Conservation (phyloP, 2,113 vertebrate genomes). For the Suncus etruscus region DNA sequence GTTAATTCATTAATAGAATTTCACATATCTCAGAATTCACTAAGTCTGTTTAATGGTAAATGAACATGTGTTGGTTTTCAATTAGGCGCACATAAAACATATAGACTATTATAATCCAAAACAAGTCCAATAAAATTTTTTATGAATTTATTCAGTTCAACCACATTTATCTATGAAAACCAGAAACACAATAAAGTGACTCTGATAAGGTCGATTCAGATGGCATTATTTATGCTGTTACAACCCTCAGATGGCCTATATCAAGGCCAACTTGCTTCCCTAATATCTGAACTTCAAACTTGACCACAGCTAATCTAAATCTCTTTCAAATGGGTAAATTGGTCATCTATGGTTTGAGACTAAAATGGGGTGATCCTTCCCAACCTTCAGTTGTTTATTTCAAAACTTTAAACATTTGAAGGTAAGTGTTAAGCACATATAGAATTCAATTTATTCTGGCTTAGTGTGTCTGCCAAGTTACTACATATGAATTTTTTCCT, state of each 20-base stretch:
- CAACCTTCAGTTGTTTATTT: conserved; percentile 1
- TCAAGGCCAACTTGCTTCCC: neutral
- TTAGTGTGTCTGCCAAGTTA: conserved; percentile 18
- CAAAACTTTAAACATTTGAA: neutral
- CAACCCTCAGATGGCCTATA: neutral
- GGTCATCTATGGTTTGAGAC: neutral
- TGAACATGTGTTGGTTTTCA: no score
- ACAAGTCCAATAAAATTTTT: no score
- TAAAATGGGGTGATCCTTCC: neutral
- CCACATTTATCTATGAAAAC: neutral
- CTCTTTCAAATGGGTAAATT: neutral
- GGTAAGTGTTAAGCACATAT: neutral
- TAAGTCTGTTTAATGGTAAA: no score
- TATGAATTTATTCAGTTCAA: neutral
- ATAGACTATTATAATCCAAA: no score
- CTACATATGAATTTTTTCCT: conserved; percentile 32
- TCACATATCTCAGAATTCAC: conserved; percentile 11
- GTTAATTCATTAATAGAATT: neutral
- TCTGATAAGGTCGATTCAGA: neutral
- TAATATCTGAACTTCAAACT: neutral
- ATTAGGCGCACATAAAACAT: no score
- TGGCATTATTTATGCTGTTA: neutral
- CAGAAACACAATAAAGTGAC: conserved; percentile 13
- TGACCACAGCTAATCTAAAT: neutral
- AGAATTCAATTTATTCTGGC: neutral